Percentiles rank a stretch among this genome's conserved stretches.
These are phyloP conservation scores for Phocoena sinus DNA, from an alignment of 2,113 vertebrate genomes.

Conservation along the genomic window DNA sequence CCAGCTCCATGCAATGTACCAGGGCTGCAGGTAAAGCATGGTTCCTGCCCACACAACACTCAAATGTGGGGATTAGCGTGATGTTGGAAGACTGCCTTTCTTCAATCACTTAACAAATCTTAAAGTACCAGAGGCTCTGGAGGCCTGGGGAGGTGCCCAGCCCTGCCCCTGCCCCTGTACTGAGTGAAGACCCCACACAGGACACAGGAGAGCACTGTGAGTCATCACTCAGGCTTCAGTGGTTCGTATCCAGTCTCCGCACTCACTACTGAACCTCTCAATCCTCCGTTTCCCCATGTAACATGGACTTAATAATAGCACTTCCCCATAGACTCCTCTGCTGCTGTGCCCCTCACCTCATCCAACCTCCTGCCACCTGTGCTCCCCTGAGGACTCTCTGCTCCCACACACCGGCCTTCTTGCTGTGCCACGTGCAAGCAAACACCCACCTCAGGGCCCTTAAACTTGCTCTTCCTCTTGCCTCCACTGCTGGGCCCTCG, in stretches of 20 bases:
- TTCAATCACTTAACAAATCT: not conserved
- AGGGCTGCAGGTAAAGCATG: not conserved
- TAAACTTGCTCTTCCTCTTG: not conserved
- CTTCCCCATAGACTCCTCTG: not conserved
- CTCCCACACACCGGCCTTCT: not conserved
- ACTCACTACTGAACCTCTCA: not conserved
- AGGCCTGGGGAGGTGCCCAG: not conserved
- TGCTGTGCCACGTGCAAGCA: not conserved
- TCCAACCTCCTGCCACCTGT: not conserved
- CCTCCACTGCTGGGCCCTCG: not conserved
- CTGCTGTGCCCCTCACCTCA: not conserved
- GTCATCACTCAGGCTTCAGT: not conserved
- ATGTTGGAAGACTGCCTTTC: not conserved
- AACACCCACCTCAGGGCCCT: not conserved
- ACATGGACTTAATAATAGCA: not conserved
- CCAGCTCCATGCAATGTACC: not conserved
- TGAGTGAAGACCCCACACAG: not conserved
- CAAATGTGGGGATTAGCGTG: not conserved
- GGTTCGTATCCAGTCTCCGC: not conserved
- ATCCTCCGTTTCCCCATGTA: not conserved
- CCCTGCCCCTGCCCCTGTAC: not conserved
- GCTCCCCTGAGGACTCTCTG: not conserved
- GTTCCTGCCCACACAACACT: not conserved
- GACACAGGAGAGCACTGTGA: accelerated
- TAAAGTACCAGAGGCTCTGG: not conserved